Percentiles rank a stretch among this genome's conserved stretches.
Conservation (phyloP, 30 jellyfish, hydroid and myxozoan species). For the Cassiopea andromeda region DNA sequence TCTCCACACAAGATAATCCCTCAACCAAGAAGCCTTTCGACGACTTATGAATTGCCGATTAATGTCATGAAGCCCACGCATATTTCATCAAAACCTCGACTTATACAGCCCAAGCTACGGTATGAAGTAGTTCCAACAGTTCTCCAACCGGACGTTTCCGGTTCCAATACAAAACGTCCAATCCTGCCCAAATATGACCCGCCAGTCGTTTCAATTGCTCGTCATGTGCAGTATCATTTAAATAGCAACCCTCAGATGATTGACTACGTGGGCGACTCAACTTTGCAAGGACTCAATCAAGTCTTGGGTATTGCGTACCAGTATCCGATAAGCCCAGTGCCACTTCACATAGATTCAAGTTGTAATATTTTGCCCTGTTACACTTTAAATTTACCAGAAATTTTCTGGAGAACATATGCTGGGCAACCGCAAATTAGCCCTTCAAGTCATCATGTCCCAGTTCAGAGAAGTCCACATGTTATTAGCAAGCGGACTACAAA, state of each 20-base stretch:
- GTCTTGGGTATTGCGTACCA: conserved; percentile 24
- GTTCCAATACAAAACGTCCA: conserved; percentile 25
- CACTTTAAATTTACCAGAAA: conserved; percentile 55
- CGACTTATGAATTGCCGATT: not conserved
- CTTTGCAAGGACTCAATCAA: conserved; percentile 56
- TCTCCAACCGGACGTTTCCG: conserved; percentile 46
- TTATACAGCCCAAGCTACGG: conserved; percentile 47
- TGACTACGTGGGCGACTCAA: conserved; percentile 53
- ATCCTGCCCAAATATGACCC: conserved; percentile 42
- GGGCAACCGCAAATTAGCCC: conserved; percentile 25
- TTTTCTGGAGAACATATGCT: conserved; percentile 38
- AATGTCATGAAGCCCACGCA: not conserved
- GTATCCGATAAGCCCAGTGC: conserved; percentile 15
- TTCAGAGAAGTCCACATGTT: conserved; percentile 22
- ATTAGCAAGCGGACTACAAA: conserved; percentile 17
- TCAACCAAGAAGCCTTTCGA: conserved; percentile 18
- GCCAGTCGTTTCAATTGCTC: conserved; percentile 50
- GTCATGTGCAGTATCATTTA: conserved; percentile 55
- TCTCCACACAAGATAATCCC: conserved; percentile 54
- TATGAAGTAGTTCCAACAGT: conserved; percentile 53
- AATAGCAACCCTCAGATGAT: conserved; percentile 59
- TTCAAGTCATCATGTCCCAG: conserved; percentile 25
- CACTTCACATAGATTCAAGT: not conserved
- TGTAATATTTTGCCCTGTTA: conserved; percentile 39
- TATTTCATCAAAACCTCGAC: conserved; percentile 24